Evolutionary conservation across 2,113 vertebrate species (phyloP).

Genomic region (Callipepla californica): DNA sequence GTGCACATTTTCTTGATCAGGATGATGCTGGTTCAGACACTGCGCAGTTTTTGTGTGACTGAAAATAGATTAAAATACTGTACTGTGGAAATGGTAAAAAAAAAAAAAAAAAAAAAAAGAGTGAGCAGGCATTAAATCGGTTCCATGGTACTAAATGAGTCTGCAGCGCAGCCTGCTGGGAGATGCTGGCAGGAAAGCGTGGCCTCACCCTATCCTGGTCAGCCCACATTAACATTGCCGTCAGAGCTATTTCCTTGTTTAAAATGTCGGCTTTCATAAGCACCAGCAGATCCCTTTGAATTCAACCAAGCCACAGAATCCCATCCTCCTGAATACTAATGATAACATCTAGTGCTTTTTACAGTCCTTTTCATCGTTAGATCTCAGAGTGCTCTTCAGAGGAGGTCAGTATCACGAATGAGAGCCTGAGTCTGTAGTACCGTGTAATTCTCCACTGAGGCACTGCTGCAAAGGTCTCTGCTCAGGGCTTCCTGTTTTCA

Average conservation of each 20-base stretch:
- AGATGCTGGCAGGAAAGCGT: not conserved
- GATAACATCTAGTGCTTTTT: not conserved
- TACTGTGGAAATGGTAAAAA: not conserved
- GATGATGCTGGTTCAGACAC: fast-evolving
- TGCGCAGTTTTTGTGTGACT: not conserved
- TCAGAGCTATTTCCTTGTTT: not conserved
- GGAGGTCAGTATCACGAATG: not conserved
- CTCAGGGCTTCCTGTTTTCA: not conserved
- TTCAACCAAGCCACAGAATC: not conserved
- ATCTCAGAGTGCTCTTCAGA: slow-evolving; percentile 24
- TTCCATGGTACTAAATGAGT: not conserved
- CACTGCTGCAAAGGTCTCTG: not conserved
- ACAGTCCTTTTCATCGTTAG: not conserved
- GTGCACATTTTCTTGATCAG: not conserved
- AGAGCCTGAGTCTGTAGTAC: not conserved
- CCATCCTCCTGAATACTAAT: slow-evolving; percentile 26
- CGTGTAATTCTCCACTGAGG: not conserved
- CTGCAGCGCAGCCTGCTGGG: not conserved
- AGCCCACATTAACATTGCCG: fast-evolving
- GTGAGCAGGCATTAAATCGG: fast-evolving
- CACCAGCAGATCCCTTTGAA: slow-evolving; percentile 18
- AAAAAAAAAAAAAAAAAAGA: not conserved
- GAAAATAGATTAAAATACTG: not conserved
- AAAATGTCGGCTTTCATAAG: not conserved
- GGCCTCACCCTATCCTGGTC: not conserved